phyloP scores from a whole-genome alignment of 2,888 invertebrate genomes.

The Diarsia rubi region DNA sequence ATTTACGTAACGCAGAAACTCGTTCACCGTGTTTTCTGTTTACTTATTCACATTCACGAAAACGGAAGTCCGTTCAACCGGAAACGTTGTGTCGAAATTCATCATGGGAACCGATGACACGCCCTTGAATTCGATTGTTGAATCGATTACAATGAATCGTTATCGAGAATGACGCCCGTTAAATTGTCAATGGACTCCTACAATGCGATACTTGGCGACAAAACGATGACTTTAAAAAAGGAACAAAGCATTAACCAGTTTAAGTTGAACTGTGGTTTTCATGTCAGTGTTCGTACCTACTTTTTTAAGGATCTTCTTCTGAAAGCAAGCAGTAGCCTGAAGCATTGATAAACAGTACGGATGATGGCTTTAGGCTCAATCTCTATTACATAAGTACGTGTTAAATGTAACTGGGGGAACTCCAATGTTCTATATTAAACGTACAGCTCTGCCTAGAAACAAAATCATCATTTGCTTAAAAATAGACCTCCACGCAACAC shows the following conservation, averaged over 20 bases:
- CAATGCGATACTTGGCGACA: slow-evolving; percentile 56
- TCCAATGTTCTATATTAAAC: neutral
- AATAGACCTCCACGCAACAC: neutral
- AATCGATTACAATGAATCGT: slow-evolving; percentile 66
- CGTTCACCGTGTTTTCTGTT: slow-evolving; percentile 41
- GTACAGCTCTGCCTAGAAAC: neutral
- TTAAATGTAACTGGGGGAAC: neutral
- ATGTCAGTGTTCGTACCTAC: slow-evolving; percentile 7
- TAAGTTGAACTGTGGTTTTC: slow-evolving; percentile 34
- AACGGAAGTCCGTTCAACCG: slow-evolving; percentile 68
- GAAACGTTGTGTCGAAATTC: slow-evolving; percentile 67
- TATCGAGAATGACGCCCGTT: slow-evolving; percentile 62
- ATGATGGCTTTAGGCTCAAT: neutral
- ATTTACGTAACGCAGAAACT: slow-evolving; percentile 50
- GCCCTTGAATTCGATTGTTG: slow-evolving; percentile 71
- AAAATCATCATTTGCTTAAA: neutral
- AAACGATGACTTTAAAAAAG: slow-evolving; percentile 46
- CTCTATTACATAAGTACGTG: neutral
- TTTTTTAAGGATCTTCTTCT: neutral
- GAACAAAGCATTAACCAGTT: slow-evolving; percentile 37
- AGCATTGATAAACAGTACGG: neutral
- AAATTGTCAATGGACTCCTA: slow-evolving; percentile 57
- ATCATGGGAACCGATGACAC: slow-evolving; percentile 73
- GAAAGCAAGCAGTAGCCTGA: neutral
- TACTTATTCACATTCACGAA: slow-evolving; percentile 51